Percentiles rank a stretch among this genome's conserved stretches.
phyloP scores from a whole-genome alignment of 2,888 invertebrate species.

The Drosophila picticornis region DNA sequence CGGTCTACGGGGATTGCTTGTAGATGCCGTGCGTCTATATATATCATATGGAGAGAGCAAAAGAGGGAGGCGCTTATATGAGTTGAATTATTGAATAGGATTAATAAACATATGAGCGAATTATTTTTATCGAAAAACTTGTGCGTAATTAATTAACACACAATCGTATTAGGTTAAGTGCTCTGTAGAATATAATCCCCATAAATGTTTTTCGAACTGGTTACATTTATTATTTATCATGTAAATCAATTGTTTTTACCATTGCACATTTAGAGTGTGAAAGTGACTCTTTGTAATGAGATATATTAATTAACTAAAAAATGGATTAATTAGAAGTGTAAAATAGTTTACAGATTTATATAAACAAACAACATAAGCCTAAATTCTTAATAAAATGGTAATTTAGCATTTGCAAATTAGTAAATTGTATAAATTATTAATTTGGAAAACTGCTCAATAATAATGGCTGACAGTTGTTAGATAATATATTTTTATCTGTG shows the following conservation, averaged over 20 bases:
- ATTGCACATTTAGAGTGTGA: not conserved
- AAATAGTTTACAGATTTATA: not conserved
- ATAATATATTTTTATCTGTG: not conserved
- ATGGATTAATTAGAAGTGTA: not conserved
- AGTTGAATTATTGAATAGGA: conserved; percentile 2
- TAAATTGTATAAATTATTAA: not conserved
- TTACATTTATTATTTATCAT: not conserved
- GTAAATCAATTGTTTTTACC: not conserved
- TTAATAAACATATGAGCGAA: not conserved
- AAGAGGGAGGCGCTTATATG: not conserved
- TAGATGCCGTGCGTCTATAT: conserved; percentile 86
- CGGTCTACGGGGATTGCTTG: conserved; percentile 86
- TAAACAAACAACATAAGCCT: not conserved
- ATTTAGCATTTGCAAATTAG: not conserved
- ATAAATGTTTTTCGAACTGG: not conserved
- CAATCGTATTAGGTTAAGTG: not conserved
- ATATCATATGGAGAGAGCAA: conserved; percentile 51
- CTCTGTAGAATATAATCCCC: not conserved
- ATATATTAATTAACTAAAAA: not conserved
- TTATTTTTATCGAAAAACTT: not conserved
- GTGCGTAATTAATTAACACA: not conserved
- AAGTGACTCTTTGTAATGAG: not conserved
- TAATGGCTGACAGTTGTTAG: not conserved
- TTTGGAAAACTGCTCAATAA: not conserved
- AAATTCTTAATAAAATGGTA: not conserved